Conservation (phyloP, 2,113 vertebrate species). For the Calonectris borealis region DNA sequence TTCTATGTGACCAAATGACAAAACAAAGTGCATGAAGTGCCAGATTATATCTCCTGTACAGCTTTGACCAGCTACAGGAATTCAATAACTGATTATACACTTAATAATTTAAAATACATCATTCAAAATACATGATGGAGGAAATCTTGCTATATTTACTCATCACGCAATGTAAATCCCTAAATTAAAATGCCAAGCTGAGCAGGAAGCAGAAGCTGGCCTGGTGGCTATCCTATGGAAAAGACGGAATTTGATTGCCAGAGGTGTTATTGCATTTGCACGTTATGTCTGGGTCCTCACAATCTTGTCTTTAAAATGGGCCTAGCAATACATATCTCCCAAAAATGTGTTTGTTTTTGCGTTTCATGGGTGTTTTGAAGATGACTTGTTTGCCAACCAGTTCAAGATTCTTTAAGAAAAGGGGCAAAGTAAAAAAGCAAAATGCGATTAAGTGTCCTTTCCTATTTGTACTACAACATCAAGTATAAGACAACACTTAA, state of each 20-base stretch:
- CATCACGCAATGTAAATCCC: not conserved
- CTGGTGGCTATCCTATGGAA: not conserved
- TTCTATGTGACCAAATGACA: not conserved
- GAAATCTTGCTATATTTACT: not conserved
- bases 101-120: not conserved
- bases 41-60: not conserved
- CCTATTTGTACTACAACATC: not conserved
- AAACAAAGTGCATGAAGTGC: not conserved
- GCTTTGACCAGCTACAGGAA: not conserved
- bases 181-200: not conserved
- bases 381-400: not conserved
- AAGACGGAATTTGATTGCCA: not conserved
- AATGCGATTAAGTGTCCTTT: not conserved
- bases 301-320: not conserved
- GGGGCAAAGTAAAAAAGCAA: not conserved
- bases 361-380: not conserved
- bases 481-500: not conserved
- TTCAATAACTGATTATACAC: not conserved
- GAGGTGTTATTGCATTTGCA: not conserved
- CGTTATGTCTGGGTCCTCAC: not conserved
- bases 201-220: not conserved
- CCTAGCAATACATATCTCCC: not conserved
- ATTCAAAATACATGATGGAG: not conserved
- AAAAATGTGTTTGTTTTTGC: fast-evolving
- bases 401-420: not conserved